These are phyloP conservation scores for Proteles cristata DNA, from an alignment of 2,113 vertebrate genomes.

Conservation along the genomic window DNA sequence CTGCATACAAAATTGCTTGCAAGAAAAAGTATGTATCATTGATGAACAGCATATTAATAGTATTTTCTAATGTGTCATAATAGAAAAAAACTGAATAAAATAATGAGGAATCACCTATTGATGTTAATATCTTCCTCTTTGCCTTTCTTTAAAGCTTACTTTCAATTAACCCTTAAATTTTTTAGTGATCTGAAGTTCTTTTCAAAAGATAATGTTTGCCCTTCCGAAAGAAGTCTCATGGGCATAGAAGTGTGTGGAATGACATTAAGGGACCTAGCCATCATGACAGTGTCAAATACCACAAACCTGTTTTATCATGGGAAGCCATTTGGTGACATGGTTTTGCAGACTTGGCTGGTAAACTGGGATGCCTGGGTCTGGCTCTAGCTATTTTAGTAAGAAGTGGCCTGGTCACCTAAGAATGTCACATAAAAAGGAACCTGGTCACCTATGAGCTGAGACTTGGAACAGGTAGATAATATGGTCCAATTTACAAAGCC, in stretches of 20 bases:
- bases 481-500: not conserved
- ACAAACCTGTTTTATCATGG: not conserved
- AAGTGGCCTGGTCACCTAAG: not conserved
- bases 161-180: constrained; percentile 1
- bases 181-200: not conserved
- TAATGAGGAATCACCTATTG: not conserved
- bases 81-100: not conserved
- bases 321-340: not conserved
- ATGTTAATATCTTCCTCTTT: not conserved
- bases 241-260: not conserved
- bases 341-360: not conserved
- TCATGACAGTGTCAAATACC: not conserved
- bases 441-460: not conserved
- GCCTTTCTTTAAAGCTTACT: not conserved
- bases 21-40: constrained; percentile 76
- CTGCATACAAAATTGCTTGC: not conserved
- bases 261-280: not conserved
- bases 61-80: not conserved
- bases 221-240: not conserved
- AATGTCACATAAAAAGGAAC: not conserved
- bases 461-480: not conserved
- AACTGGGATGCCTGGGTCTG: not conserved
- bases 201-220: not conserved
- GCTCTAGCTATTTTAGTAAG: not conserved
- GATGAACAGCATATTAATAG: not conserved